Percentiles rank a stretch among this genome's conserved stretches.
phyloP scores from a whole-genome alignment of 2,113 vertebrate genomes.

The Oncorhynchus mykiss region DNA sequence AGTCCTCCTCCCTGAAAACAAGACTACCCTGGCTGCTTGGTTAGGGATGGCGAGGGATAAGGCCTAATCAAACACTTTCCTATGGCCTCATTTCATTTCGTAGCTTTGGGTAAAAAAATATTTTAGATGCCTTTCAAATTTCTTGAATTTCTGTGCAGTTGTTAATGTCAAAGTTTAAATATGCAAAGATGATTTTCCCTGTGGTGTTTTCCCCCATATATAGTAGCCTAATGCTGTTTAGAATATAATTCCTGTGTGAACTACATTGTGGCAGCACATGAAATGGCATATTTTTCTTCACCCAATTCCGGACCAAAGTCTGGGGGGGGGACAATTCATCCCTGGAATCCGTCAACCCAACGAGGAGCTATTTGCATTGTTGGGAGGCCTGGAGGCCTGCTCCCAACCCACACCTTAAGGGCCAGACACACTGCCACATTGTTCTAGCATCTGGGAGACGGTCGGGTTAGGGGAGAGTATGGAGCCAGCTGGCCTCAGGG shows the following conservation, averaged over 20 bases:
- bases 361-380: conserved; percentile 64
- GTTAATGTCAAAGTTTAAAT: conserved; percentile 11
- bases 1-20: conserved; percentile 67
- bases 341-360: conserved; percentile 44
- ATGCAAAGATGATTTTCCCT: neutral
- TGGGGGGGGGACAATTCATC: conserved; percentile 65
- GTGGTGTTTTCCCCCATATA: neutral
- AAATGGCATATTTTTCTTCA: conserved; percentile 50
- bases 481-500: conserved; percentile 57
- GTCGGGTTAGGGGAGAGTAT: conserved; percentile 50
- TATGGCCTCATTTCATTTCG: neutral
- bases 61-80: no score
- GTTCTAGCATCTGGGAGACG: conserved; percentile 70
- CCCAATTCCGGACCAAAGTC: conserved; percentile 67
- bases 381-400: conserved; percentile 65
- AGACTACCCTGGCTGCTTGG: conserved; percentile 44
- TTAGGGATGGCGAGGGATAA: conserved; percentile 15
- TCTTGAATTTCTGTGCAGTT: neutral
- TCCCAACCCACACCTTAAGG: conserved; percentile 80
- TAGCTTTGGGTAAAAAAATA: neutral
- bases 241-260: neutral
- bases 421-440: conserved; percentile 78
- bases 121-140: no score
- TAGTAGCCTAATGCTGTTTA: neutral
- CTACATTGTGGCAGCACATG: conserved; percentile 47